Base-by-base conservation (phyloP, 1,140 invertebrate species). In the Hycleus cichorii region DNA sequence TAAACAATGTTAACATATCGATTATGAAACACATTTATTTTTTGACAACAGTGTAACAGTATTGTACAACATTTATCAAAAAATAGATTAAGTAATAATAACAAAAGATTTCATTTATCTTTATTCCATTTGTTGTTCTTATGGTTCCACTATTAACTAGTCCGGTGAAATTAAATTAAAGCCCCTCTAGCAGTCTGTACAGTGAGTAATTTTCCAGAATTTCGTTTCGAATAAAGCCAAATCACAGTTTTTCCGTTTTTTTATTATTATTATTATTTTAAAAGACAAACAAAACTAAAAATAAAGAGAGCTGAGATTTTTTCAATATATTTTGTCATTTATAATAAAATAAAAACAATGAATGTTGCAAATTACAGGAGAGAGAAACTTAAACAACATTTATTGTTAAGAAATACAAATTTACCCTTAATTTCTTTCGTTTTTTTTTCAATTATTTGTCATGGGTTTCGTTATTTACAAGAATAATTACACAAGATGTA, bases 401-500 rank as follows among this genome's bases (percentile, higher is more conserved):
- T 32, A 32, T 32, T 32, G 32, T 32, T 32, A 32, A 32, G 7
- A 32, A 32, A 32, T 32, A 32, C 32, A 32, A 32, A 4, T 32
- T 32, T 32, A 32, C 32, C 32, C 32, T 32, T 32, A 32, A 32
- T 32, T 32, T 32, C 32, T 7, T 42, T 42, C 9, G 11, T 42
- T 42, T 42, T 42, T 42, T 42, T 10, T n/a, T 42, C 11, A 42
- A n/a, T 55, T 40, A 46, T 47, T 32, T 47, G 52, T 55, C 52
- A 55, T 55, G 52, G 52, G 12, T 47, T 42, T 24, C 25, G 10
- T 44, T 66, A 66, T 66, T 59, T 68, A 67, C 63, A 69, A 63
- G 32, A 68, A 68, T 18, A 18, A 18, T 64, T 66, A 67, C 69
- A 71, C 67, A 66, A 63, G 66, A 63, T 72, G 71, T 71, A 72